These are phyloP conservation scores for Theretra japonica DNA, from an alignment of 2,888 invertebrate genomes.

Conservation along the genomic window DNA sequence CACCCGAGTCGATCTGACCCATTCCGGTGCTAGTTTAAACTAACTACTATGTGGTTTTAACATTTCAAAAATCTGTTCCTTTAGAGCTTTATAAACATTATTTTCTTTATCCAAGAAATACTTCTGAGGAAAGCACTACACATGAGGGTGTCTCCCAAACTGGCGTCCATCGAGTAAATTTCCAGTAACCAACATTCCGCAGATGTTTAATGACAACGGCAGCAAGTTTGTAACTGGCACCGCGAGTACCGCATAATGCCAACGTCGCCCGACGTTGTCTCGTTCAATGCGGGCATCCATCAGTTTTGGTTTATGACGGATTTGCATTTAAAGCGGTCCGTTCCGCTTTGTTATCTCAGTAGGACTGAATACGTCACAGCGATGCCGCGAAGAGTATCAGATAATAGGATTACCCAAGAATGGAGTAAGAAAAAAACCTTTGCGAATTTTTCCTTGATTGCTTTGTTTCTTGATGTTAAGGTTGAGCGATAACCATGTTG, in stretches of 20 bases:
- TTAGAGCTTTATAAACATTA: too few relatives aligned
- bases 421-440: neutral
- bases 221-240: neutral
- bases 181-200: neutral
- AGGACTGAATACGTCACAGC: conserved; percentile 5
- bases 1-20: too few relatives aligned
- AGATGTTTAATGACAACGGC: neutral
- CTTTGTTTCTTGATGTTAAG: neutral
- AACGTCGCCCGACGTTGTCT: conserved; percentile 5
- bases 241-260: neutral
- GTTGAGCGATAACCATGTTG: neutral
- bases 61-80: too few relatives aligned
- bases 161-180: too few relatives aligned
- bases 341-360: conserved; percentile 6
- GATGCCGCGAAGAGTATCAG: neutral
- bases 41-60: too few relatives aligned
- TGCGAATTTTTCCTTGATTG: neutral
- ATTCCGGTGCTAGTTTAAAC: too few relatives aligned
- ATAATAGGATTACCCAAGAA: conserved; percentile 12
- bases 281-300: conserved; percentile 26
- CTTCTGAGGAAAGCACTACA: too few relatives aligned
- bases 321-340: conserved; percentile 25
- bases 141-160: too few relatives aligned
- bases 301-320: conserved; percentile 24
- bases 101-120: too few relatives aligned